phyloP scores from a whole-genome alignment of 2,113 vertebrate genomes.

The Erythrocebus patas region DNA sequence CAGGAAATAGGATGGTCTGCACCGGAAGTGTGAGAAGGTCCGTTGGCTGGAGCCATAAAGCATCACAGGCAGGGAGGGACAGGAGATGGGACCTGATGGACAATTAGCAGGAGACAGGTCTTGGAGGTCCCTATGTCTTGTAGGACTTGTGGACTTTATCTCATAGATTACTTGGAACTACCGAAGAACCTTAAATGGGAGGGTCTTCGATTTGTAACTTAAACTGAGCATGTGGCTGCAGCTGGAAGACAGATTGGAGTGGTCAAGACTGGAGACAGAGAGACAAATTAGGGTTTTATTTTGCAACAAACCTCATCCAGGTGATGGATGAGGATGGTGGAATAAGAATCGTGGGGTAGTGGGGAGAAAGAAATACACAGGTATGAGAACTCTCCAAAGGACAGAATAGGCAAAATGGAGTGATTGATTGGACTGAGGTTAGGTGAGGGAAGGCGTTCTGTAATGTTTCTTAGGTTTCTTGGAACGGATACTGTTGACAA shows the following conservation, averaged over 20 bases:
- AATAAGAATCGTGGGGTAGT: neutral
- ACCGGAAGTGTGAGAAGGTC: neutral
- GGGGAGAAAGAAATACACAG: neutral
- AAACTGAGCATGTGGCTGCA: neutral
- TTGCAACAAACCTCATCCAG: neutral
- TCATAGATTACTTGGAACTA: neutral
- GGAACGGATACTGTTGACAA: neutral
- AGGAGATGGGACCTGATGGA: neutral
- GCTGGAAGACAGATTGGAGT: neutral
- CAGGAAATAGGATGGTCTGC: neutral
- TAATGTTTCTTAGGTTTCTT: neutral
- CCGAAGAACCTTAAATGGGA: neutral
- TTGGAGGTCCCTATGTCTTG: too few relatives aligned
- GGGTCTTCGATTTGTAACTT: neutral
- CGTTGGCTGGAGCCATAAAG: neutral
- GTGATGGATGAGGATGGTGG: neutral
- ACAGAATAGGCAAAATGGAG: neutral
- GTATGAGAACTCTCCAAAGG: neutral
- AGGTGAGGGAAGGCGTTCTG: neutral
- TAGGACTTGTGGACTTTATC: neutral
- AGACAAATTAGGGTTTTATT: neutral
- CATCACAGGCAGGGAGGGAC: rapidly evolving
- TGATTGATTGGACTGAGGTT: neutral
- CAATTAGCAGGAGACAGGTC: neutral
- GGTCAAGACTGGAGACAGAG: neutral